Percentiles rank a stretch among this genome's conserved stretches.
Evolutionary conservation across 35 echinoderm and acorn worm species (phyloP).

Genomic region (Chiridota heheva): DNA sequence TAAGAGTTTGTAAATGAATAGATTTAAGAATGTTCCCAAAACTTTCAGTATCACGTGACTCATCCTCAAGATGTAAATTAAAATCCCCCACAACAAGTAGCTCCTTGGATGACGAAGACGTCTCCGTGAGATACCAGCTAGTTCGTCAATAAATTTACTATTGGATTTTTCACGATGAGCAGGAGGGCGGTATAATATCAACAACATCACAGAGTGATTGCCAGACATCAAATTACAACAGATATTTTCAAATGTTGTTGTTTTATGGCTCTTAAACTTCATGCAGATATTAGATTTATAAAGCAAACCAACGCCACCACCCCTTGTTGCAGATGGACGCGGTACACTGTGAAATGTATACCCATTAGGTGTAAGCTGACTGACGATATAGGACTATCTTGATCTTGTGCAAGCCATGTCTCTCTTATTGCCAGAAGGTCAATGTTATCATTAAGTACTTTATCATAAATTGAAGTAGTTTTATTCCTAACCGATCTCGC

Average conservation of each 20-base stretch:
- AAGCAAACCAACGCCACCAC: constrained; percentile 25
- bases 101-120: constrained; percentile 9
- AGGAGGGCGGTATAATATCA: constrained; percentile 27
- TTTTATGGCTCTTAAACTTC: constrained; percentile 1
- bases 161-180: no score
- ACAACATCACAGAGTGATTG: not conserved
- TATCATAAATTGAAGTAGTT: constrained; percentile 28
- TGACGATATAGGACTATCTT: constrained; percentile 16
- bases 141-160: no score
- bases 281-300: constrained; percentile 15
- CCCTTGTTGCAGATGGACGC: not conserved
- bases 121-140: no score
- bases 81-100: constrained; percentile 1
- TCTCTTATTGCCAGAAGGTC: constrained; percentile 26
- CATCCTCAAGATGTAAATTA: constrained; percentile 24
- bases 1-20: not conserved
- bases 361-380: constrained; percentile 4
- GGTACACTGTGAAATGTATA: no score
- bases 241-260: not conserved
- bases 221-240: not conserved
- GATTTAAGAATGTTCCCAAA: not conserved
- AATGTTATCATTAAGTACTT: constrained; percentile 16
- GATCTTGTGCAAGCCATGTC: constrained; percentile 11
- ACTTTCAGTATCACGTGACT: constrained; percentile 14
- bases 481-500: constrained; percentile 22